Evolutionary conservation across 1,140 invertebrate species (phyloP), one percentile per base, ranked within the genome.

Genomic region (Caenorhabditis remanei): DNA sequence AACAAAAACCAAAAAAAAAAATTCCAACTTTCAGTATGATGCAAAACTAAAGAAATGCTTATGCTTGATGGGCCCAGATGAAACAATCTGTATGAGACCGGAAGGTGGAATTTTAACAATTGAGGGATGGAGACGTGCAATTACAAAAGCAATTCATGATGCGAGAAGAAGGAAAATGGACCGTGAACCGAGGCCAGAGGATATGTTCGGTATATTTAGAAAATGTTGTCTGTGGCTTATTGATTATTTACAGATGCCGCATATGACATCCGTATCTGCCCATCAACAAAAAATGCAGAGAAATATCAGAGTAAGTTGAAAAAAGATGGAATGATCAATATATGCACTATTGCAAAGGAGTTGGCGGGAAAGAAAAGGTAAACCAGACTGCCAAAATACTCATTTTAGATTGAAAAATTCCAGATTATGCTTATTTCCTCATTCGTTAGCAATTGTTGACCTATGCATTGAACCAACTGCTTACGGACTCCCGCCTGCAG

Each of bases 21-120:
- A 11, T n/a, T n/a, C n/a, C n/a, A n/a, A 0, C 1, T 56, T 75
- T 75, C 41, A 85, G 85, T 55, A 53, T 19, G 85, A 85, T 40
- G 48, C 65, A 40, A 85, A 85, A 56, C 63, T 85, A 0, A 85
- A 85, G 32, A 65, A 75, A 43, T 85, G 85, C 32, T n/a, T 85
- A 14, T 85, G 85, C 19, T 79, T 58, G 65, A 85, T 85, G 85
- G 85, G 85, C 0, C 53, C 85, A 40, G 63, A 75, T 32, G 85
- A 85, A 19, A 85, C 85, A 53, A 48, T 85, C 16, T 85, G 85
- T 46, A 65, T 85, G 50, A 71, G 55, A 46, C 63, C 63, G 50
- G 85, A 85, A 53, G 50, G 63, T 6, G 63, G 41, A 19, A 63
- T 48, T 14, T 21, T 75, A 0, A 85, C 63, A 4, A 71, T 53